Conservation (phyloP, 2,797 vertebrate genomes). For the Enteromius afrohamiltoni region DNA sequence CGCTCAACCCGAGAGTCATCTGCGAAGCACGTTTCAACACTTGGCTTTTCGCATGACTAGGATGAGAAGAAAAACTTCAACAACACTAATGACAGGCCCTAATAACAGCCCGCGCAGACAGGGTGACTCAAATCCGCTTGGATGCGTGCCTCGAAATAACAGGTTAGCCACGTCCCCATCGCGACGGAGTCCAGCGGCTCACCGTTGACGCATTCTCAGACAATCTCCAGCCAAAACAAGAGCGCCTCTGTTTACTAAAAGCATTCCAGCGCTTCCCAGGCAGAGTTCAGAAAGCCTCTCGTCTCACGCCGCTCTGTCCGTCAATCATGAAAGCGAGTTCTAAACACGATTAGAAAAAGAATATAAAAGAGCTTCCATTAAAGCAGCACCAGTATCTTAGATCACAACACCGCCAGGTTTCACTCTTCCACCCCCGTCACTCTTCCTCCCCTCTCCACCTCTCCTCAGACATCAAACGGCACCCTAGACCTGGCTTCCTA, state of each 20-base stretch:
- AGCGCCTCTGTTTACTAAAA: conserved; percentile 69
- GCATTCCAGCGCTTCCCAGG: conserved; percentile 54
- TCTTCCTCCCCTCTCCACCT: conserved; percentile 66
- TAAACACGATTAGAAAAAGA: conserved; percentile 61
- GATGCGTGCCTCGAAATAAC: conserved; percentile 69
- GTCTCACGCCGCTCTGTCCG: conserved; percentile 61
- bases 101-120: conserved; percentile 69
- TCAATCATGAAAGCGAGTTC: conserved; percentile 61
- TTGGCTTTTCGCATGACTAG: conserved; percentile 73
- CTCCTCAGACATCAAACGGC: conserved; percentile 83
- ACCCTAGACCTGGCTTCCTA: conserved; percentile 78
- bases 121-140: conserved; percentile 67
- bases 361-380: conserved; percentile 72
- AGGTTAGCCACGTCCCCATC: conserved; percentile 65
- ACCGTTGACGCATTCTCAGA: conserved; percentile 60
- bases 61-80: conserved; percentile 75
- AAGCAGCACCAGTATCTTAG: conserved; percentile 70
- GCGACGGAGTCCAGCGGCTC: conserved; percentile 5
- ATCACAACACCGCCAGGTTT: conserved; percentile 73
- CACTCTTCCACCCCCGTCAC: conserved; percentile 48
- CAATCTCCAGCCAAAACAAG: conserved; percentile 69
- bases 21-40: conserved; percentile 72
- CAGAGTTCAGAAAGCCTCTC: conserved; percentile 60
- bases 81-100: conserved; percentile 76
- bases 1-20: conserved; percentile 78